Evolutionary conservation across 1,140 invertebrate species (phyloP), one percentile per base, ranked within the genome.

Genomic region (Andricus grossulariae): DNA sequence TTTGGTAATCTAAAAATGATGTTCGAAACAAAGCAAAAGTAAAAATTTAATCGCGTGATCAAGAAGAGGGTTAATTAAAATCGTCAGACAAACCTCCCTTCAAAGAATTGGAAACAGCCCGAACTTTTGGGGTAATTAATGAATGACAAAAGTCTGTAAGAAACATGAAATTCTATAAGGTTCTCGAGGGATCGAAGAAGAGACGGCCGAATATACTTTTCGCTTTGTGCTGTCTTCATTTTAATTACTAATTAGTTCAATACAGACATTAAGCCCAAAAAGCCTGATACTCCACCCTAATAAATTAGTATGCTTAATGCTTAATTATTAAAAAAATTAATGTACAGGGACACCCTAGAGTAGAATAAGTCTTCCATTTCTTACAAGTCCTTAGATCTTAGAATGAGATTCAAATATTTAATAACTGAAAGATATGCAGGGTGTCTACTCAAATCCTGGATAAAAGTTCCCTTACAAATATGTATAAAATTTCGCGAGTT

Each of bases 121-220:
- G 16, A 39, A 25, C 60, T 66, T 54, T 66, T 66, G 60, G 60
- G 32, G 39, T 66, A 32, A 66, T 66, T 66, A 66, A 39, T 66
- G 32, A 66, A 66, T 39, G 15, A 39, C 60, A 32, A 66, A 39
- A 45, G 32, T 45, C 25, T 66, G 2, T 16, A 39, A 45, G 60
- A 21, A 66, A 39, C 60, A 16, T 39, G 15, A 16, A 66, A 19
- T 45, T 2, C 25, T 45, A 7, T 19, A 55, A 55, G 21, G 39
- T 16, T 16, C 32, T 66, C 60, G 1, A 66, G 39, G 60, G 60
- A 66, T 45, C 39, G 8, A 32, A 66, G 60, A n/a, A 66, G 39
- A 39, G 54, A 8, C 54, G 7, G 54, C 18, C 18, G 54, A 21
- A 55, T 19, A 55, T 66, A 39, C 60, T 66, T 66, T 66, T 16